Conservation (phyloP, 2,797 vertebrate species). For the Alosa sapidissima region DNA sequence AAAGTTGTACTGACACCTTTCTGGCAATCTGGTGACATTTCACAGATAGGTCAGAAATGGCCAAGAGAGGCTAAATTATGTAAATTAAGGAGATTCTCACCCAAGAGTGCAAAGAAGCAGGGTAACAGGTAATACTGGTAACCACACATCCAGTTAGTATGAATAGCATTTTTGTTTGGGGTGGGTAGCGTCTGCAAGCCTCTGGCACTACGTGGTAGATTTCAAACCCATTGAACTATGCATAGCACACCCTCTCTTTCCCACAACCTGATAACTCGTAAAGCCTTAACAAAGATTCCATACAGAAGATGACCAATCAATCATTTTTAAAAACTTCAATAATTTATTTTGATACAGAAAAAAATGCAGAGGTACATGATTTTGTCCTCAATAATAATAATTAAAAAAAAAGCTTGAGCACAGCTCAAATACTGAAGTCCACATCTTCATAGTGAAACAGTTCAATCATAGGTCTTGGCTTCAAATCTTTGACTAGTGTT, state of each 20-base stretch:
- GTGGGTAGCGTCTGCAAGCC: neutral
- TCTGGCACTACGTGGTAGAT: neutral
- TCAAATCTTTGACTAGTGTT: conserved; percentile 20
- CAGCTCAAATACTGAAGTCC: conserved; percentile 32
- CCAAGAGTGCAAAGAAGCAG: neutral
- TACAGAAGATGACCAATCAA: neutral
- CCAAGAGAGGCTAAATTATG: neutral
- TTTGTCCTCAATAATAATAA: conserved; percentile 28
- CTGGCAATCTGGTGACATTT: neutral
- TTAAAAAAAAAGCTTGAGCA: conserved; percentile 26
- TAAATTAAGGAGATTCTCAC: neutral
- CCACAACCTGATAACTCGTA: conserved; percentile 14
- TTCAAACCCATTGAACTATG: neutral
- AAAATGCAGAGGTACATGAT: conserved; percentile 53
- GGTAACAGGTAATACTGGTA: conserved; percentile 12
- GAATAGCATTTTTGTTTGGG: conserved; percentile 14
- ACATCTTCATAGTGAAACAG: conserved; percentile 40
- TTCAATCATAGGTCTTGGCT: conserved; percentile 33
- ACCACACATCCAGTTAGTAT: neutral
- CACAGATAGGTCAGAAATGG: neutral
- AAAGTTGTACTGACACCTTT: neutral
- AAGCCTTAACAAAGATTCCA: conserved; percentile 1
- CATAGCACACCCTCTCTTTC: neutral
- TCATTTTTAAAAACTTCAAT: conserved; percentile 56
- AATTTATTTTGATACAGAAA: conserved; percentile 68